phyloP scores from a whole-genome alignment of 1,140 invertebrate genomes.

The Calycopis cecrops region DNA sequence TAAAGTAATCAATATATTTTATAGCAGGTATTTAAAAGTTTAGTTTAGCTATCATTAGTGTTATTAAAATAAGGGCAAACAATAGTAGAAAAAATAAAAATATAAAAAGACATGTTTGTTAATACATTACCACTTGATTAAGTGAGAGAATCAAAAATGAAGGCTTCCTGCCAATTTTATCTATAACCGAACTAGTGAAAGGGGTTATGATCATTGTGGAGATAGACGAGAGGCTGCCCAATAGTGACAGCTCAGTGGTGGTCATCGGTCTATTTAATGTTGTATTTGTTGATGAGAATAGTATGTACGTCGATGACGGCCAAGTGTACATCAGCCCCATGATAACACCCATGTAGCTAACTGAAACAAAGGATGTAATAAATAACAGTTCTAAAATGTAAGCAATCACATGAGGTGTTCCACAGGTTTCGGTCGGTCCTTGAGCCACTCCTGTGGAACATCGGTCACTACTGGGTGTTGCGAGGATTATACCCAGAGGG shows the following conservation, averaged over 20 bases:
- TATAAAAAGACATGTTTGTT: too few relatives aligned
- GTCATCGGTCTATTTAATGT: constrained; percentile 40
- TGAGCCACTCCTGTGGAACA: too few relatives aligned
- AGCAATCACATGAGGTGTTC: too few relatives aligned
- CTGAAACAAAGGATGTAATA: constrained; percentile 26
- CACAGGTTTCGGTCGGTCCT: too few relatives aligned
- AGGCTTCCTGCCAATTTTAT: constrained; percentile 41
- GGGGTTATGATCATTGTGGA: constrained; percentile 35
- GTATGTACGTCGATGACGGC: constrained; percentile 38
- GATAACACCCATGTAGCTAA: constrained; percentile 31
- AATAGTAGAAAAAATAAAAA: too few relatives aligned
- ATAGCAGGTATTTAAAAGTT: too few relatives aligned
- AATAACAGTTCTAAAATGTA: too few relatives aligned
- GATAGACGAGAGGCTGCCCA: constrained; percentile 38
- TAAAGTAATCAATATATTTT: too few relatives aligned
- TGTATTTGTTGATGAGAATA: constrained; percentile 38
- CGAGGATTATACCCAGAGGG: too few relatives aligned
- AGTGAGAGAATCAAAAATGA: constrained; percentile 26
- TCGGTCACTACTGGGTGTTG: too few relatives aligned
- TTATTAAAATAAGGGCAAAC: too few relatives aligned
- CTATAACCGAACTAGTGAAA: constrained; percentile 30
- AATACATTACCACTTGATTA: constrained; percentile 31
- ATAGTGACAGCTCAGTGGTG: constrained; percentile 35
- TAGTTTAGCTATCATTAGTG: too few relatives aligned
- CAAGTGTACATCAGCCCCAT: constrained; percentile 40